These are phyloP conservation scores for Bovichtus diacanthus DNA, from an alignment of 2,797 vertebrate genomes.

Conservation along the genomic window DNA sequence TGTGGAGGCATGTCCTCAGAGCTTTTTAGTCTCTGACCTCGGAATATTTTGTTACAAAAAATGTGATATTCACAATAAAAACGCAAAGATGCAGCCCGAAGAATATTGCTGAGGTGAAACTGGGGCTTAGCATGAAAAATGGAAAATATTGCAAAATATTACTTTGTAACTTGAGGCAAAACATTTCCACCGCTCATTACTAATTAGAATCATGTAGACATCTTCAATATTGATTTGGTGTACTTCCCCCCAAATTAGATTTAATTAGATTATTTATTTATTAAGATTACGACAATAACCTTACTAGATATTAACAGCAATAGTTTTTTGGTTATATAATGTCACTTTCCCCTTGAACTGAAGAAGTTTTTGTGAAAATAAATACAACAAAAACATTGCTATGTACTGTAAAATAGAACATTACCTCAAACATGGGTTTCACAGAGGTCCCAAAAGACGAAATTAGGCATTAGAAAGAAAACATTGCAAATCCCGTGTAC, in stretches of 20 bases:
- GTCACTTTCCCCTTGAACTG: not conserved
- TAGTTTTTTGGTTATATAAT: slow-evolving; percentile 15
- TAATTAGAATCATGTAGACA: not conserved
- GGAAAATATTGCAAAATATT: slow-evolving; percentile 4
- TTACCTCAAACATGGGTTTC: not conserved
- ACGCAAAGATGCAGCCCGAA: not conserved
- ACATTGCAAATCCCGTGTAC: not conserved
- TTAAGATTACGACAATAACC: not conserved
- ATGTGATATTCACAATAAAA: slow-evolving; percentile 14
- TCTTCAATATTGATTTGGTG: not conserved
- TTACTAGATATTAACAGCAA: not conserved
- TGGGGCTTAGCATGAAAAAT: not conserved
- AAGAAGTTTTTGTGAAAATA: not conserved
- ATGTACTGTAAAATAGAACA: not conserved
- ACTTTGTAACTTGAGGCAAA: not conserved
- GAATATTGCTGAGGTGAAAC: too few species aligned
- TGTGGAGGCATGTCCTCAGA: slow-evolving; percentile 10
- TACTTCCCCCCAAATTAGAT: not conserved
- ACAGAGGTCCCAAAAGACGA: not conserved
- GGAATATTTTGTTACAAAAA: slow-evolving; percentile 4
- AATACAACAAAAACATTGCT: not conserved
- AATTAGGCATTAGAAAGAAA: not conserved
- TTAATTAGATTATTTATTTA: not conserved
- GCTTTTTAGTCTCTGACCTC: slow-evolving; percentile 8
- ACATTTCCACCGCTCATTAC: not conserved